Evolutionary conservation across 2,888 invertebrate species (phyloP), one percentile per base, ranked within the genome.

Genomic region (Bursaphelenchus okinawaensis): DNA sequence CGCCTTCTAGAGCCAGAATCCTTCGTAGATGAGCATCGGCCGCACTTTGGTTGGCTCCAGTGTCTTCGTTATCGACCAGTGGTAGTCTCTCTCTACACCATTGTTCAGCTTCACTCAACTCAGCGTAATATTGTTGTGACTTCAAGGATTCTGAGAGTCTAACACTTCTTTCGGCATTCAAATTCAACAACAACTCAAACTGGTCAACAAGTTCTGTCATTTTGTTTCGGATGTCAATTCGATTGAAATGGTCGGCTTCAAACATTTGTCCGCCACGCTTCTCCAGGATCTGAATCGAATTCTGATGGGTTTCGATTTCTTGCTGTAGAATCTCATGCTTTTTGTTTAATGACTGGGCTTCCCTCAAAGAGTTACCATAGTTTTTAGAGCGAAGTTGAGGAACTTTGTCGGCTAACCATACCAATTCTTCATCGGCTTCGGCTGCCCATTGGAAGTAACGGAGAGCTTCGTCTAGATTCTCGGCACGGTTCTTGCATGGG

Each of bases 301-400:
- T 67, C 55, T 73, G 70, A 23, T 76, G 71, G 7, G 77, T 68
- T 23, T 76, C 72, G 20, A 80, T 69, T 50, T 79, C 79, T 70
- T 91, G 90, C 83, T 95, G 94, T 31, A 96, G 83, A 0, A 90
- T 89, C 81, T 91, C 90, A 81, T 95, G 94, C 84, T 94, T 94
- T 87, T 95, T 95, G 80, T 92, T 90, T 54, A 93, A 85, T 64
- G 90, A 89, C 81, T 93, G 92, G 0, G 93, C 92, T 16, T 90
- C 89, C 0, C 76, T 76, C 19, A 81, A 69, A 7, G 76, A 72
- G 55, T 74, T 88, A 0, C 96, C 96, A 83, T 94, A 95, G 84
- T 96, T 95, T 84, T 93, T 93, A 40, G 92, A 92, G 22, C 91
- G 91, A 0, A 94, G 93, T 24, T 90, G 82, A 0, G 89, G 87